A percentile compares a stretch with the other conserved stretches of the same genome.
Conservation (phyloP, 2,888 invertebrate species). For the Chrysina gloriosa region DNA sequence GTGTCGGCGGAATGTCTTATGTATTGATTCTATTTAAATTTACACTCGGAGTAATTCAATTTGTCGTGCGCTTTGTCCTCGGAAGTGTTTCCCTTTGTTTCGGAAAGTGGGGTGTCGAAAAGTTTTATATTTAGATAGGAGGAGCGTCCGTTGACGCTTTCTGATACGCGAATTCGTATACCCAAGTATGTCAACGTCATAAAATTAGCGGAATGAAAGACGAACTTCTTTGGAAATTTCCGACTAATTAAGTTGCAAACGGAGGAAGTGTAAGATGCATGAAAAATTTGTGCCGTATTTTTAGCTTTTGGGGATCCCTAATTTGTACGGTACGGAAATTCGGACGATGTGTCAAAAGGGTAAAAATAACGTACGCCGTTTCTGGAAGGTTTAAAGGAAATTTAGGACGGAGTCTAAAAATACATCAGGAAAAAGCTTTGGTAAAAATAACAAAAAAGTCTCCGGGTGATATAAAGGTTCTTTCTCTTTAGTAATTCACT, state of each 20-base stretch:
- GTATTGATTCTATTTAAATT: slow-evolving; percentile 22
- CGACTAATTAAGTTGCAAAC: slow-evolving; percentile 28
- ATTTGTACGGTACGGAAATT: no score
- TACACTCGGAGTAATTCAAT: slow-evolving; percentile 17
- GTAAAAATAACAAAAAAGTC: no score
- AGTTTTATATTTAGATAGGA: slow-evolving; percentile 15
- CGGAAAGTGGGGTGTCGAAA: background rate
- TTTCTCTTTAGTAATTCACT: no score
- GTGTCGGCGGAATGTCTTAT: slow-evolving; percentile 15
- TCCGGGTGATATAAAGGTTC: no score
- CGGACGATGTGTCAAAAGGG: no score
- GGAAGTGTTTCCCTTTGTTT: background rate
- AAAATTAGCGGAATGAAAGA: background rate
- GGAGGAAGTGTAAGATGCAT: no score
- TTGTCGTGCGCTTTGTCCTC: slow-evolving; percentile 13
- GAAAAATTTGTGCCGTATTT: no score
- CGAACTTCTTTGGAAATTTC: slow-evolving; percentile 22
- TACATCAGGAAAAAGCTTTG: no score
- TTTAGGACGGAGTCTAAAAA: no score
- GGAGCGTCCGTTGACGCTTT: background rate
- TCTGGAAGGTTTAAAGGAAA: no score
- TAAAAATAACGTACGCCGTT: no score
- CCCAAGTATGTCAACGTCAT: background rate
- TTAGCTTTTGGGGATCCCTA: no score
- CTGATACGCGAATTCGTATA: background rate